Evolutionary conservation across 2,113 vertebrate species (phyloP).

Genomic region (Silurus asotus): DNA sequence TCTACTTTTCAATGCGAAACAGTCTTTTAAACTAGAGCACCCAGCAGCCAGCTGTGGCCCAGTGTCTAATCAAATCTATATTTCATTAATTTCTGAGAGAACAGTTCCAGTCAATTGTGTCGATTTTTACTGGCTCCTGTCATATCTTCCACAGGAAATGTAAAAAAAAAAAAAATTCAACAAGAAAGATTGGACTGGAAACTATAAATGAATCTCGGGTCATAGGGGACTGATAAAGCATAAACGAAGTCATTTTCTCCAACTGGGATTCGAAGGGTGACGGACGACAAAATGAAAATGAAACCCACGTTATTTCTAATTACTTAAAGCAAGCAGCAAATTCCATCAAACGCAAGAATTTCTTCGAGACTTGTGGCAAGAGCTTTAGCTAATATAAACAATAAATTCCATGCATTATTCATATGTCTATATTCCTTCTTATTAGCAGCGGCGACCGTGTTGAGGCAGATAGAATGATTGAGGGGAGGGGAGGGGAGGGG

Average conservation of each 20-base stretch:
- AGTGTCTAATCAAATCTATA: conserved; percentile 47
- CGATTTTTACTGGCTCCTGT: conserved; percentile 37
- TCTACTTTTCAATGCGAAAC: conserved; percentile 14
- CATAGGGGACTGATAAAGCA: conserved; percentile 49
- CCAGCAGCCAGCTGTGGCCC: background rate
- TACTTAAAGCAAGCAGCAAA: conserved; percentile 57
- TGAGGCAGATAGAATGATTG: conserved; percentile 53
- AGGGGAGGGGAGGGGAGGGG: background rate
- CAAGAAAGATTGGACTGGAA: conserved; percentile 38
- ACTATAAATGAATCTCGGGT: conserved; percentile 48
- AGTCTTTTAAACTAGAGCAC: conserved; percentile 5
- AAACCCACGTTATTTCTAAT: conserved; percentile 54
- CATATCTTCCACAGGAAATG: conserved; percentile 50
- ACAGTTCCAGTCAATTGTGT: conserved; percentile 46
- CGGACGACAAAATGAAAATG: conserved; percentile 20
- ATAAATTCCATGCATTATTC: conserved; percentile 61
- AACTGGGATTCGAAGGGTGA: conserved; percentile 43
- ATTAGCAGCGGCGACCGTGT: conserved; percentile 54
- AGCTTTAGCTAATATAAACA: conserved; percentile 55
- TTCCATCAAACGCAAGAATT: conserved; percentile 53
- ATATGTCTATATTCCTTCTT: conserved; percentile 59
- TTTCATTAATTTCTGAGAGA: conserved; percentile 40
- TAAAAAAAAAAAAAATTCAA: conserved; percentile 34
- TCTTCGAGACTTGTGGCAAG: conserved; percentile 53
- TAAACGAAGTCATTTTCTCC: conserved; percentile 57